Evolutionary conservation across 2,888 invertebrate species (phyloP).

Genomic region (Lasius platythorax): DNA sequence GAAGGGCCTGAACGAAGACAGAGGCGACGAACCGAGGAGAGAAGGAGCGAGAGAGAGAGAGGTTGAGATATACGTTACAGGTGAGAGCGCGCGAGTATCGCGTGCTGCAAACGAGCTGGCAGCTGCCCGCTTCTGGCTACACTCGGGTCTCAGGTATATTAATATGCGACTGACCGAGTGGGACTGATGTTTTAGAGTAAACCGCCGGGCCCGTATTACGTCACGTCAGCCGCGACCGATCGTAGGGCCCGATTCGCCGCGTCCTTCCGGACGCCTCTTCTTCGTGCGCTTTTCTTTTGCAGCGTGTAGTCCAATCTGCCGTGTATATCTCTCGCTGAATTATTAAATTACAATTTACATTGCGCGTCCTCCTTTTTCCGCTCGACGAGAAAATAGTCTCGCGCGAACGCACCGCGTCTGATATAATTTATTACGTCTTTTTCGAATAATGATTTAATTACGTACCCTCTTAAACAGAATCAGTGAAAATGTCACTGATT

Average conservation of each 20-base stretch:
- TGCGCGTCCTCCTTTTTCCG: background rate
- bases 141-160: constrained; percentile 77
- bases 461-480: background rate
- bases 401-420: background rate
- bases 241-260: constrained; percentile 32
- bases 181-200: constrained; percentile 78
- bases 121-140: constrained; percentile 82
- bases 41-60: constrained; percentile 66
- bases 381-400: background rate
- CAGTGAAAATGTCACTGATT: background rate
- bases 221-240: constrained; percentile 61
- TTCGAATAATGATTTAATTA: constrained; percentile 1
- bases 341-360: constrained; percentile 49
- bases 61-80: constrained; percentile 83
- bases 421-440: constrained; percentile 25
- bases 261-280: constrained; percentile 18
- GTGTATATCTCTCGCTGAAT: constrained; percentile 1
- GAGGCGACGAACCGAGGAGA: constrained; percentile 47
- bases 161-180: constrained; percentile 84
- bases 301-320: constrained; percentile 20
- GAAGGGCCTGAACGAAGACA: constrained; percentile 52
- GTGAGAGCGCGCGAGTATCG: constrained; percentile 83
- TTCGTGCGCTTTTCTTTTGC: background rate
- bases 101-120: constrained; percentile 85
- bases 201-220: constrained; percentile 70